Evolutionary conservation across 1,140 invertebrate species (phyloP).

Genomic region (Drosophila mauritiana): DNA sequence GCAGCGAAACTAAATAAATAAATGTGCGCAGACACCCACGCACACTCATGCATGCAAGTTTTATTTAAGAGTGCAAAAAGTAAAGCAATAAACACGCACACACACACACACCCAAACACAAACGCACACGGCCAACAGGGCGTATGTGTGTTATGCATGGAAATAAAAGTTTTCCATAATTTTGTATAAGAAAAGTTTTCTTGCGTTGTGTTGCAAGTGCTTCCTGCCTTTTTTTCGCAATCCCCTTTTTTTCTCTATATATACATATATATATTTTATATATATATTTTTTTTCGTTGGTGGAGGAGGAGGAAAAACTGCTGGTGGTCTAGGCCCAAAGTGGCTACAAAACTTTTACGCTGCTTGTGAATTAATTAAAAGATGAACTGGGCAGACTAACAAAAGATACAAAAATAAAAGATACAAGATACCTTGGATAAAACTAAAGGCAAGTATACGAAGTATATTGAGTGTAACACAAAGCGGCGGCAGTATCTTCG

Average conservation of each 20-base stretch:
- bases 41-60: conserved; percentile 41
- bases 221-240: conserved; percentile 46
- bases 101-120: conserved; percentile 2
- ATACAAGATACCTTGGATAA: conserved; percentile 21
- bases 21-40: conserved; percentile 49
- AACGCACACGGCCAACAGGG: conserved; percentile 21
- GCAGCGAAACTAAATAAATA: conserved; percentile 79
- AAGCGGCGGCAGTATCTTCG: conserved; percentile 10
- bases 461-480: conserved; percentile 8
- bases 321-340: conserved; percentile 69
- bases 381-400: conserved; percentile 72
- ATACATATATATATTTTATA: no score
- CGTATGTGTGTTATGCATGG: conserved; percentile 72
- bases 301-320: conserved; percentile 21
- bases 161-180: conserved; percentile 82
- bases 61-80: conserved; percentile 69
- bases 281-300: not conserved
- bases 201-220: conserved; percentile 74
- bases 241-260: not conserved
- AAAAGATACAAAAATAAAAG: conserved; percentile 54
- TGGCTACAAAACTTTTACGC: conserved; percentile 72
- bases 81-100: conserved; percentile 70
- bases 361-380: conserved; percentile 81
- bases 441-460: conserved; percentile 10
- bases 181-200: conserved; percentile 82